Evolutionary conservation across 2,888 invertebrate species (phyloP), one percentile per base, ranked within the genome.

Genomic region (Parthenolecanium corni): DNA sequence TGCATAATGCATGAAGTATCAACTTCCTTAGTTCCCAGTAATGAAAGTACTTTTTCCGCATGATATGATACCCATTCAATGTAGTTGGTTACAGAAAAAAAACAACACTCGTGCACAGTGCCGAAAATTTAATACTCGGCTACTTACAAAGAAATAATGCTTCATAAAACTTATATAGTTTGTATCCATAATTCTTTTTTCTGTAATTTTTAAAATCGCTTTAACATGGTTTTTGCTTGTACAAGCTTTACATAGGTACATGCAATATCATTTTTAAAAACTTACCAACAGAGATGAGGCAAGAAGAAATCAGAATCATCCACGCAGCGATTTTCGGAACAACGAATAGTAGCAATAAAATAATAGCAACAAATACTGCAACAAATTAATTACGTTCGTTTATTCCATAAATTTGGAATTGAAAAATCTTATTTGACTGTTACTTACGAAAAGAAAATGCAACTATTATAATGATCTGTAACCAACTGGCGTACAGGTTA

Each of bases 401-500:
- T 18, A 20, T 38, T 9, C 9, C n/a, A 2, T 38, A 9, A 38
- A 31, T 53, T 14, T n/a, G 9, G 18, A 40, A 40, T 31, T 11
- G 38, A 23, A 54, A 31, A 31, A 31, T 31, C 31, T n/a, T n/a
- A n/a, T n/a, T n/a, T n/a, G 9, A 9, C 31, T 6, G 31, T n/a
- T 9, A 77, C 79, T 78, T 81, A 92, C 92, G 80, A 71, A 93
- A 82, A 66, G 92, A 83, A 65, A 92, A 75, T 66, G 85, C 82
- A 61, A 87, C 84, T 70, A 93, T 80, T 38, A 82, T 82, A 54
- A 89, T 78, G 75, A 95, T 87, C 73, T 88, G 84, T 70, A 81
- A 84, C 91, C 92, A 92, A 42, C 89, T 86, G 65, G 84, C 83
- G 72, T 90, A 91, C 6, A 95, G 77, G 75, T 95, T 94, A 54